Conservation (phyloP, 2,888 invertebrate species). For the Chaetoderma sp. region DNA sequence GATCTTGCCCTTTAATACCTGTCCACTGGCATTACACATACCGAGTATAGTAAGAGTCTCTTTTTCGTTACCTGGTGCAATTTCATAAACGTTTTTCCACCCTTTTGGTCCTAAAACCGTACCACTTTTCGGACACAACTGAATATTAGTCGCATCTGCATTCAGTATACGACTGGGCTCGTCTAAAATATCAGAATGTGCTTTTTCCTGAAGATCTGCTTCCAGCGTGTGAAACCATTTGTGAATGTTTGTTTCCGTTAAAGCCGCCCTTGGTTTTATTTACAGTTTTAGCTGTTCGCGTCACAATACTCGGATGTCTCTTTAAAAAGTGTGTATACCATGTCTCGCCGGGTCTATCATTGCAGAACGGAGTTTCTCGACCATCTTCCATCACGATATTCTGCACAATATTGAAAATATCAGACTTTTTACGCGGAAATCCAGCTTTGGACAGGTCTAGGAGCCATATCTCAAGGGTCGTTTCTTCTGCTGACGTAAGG, state of each 20-base stretch:
- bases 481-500: neutral
- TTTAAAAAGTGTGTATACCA: constrained; percentile 23
- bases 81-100: constrained; percentile 6
- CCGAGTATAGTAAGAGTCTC: constrained; percentile 5
- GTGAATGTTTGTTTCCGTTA: constrained; percentile 11
- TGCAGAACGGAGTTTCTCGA: constrained; percentile 19
- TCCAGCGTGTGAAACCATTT: constrained; percentile 15
- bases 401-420: constrained; percentile 7
- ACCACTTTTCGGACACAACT: constrained; percentile 13
- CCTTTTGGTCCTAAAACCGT: constrained; percentile 3
- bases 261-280: constrained; percentile 19
- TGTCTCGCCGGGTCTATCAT: constrained; percentile 21
- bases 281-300: constrained; percentile 3
- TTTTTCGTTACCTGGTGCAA: constrained; percentile 2
- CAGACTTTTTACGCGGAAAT: neutral
- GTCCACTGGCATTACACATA: neutral
- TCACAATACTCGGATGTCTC: constrained; percentile 4
- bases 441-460: neutral
- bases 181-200: neutral
- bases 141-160: constrained; percentile 21
- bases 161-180: constrained; percentile 13
- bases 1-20: neutral
- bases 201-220: constrained; percentile 8
- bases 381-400: constrained; percentile 8
- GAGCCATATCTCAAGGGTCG: neutral